A percentile compares a stretch with the other conserved stretches of the same genome.
Evolutionary conservation across 2,888 invertebrate species (phyloP).

Genomic region (Miltochrista miniata): DNA sequence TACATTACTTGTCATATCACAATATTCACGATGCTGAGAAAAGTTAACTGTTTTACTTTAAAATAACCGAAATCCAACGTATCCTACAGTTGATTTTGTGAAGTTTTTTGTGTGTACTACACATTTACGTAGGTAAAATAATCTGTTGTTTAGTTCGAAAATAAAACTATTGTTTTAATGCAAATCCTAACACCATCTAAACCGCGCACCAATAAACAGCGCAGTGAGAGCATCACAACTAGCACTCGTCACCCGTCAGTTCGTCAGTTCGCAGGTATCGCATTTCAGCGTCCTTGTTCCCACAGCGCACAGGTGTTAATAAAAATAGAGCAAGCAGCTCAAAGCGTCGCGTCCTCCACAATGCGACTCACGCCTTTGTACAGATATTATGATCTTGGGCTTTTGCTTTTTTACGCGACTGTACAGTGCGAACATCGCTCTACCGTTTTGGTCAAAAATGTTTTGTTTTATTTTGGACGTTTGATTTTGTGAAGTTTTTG

Average conservation of each 20-base stretch:
- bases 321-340: conserved; percentile 63
- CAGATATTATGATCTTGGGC: conserved; percentile 58
- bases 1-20: too few species aligned
- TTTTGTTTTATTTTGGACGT: conserved; percentile 10
- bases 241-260: not conserved
- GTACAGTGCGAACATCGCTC: conserved; percentile 7
- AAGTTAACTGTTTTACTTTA: too few species aligned
- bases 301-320: conserved; percentile 69
- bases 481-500: not conserved
- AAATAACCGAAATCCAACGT: too few species aligned
- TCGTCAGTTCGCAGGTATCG: conserved; percentile 53
- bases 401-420: conserved; percentile 16
- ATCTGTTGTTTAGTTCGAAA: too few species aligned
- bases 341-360: conserved; percentile 19
- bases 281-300: conserved; percentile 60
- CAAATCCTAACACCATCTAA: not conserved
- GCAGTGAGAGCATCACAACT: not conserved
- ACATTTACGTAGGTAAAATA: too few species aligned
- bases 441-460: conserved; percentile 34
- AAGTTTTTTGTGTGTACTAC: too few species aligned
- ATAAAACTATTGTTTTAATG: too few species aligned
- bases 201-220: not conserved
- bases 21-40: too few species aligned
- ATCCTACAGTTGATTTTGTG: too few species aligned
- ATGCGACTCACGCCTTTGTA: conserved; percentile 31